Conservation (phyloP, 2,888 invertebrate species). For the Dione juno region DNA sequence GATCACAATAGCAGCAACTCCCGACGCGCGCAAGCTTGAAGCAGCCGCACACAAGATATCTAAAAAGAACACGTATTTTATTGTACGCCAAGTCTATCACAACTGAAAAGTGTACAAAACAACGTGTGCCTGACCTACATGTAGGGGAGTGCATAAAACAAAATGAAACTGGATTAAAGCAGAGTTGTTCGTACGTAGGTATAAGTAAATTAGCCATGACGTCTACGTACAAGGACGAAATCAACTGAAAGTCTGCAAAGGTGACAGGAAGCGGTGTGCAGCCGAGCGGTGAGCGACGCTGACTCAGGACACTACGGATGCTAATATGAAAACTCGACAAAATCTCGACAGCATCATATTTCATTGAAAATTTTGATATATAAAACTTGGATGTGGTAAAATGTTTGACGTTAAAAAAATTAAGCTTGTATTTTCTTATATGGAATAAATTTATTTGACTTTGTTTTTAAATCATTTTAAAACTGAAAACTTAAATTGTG, state of each 20-base stretch:
- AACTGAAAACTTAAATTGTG: neutral
- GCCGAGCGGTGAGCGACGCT: constrained; percentile 71
- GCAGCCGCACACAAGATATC: constrained; percentile 29
- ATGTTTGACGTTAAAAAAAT: no score
- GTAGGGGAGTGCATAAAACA: constrained; percentile 38
- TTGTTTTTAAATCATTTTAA: neutral
- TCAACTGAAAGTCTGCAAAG: constrained; percentile 79
- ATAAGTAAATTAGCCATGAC: constrained; percentile 59
- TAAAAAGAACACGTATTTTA: constrained; percentile 38
- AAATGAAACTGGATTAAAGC: constrained; percentile 45
- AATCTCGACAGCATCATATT: constrained; percentile 33
- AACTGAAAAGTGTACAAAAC: constrained; percentile 34
- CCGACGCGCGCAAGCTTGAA: constrained; percentile 23
- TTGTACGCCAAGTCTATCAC: constrained; percentile 33
- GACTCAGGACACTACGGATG: constrained; percentile 65
- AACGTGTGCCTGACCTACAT: constrained; percentile 39
- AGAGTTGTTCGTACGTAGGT: constrained; percentile 44
- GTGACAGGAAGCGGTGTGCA: constrained; percentile 79
- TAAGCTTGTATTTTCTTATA: no score
- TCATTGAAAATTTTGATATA: neutral
- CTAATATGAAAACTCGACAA: constrained; percentile 58
- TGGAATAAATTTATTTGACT: no score
- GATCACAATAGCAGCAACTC: constrained; percentile 19
- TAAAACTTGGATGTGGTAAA: no score
- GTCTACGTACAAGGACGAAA: constrained; percentile 77